These are phyloP conservation scores for Cephalopachus bancanus DNA, from an alignment of 2,797 vertebrate genomes.

Conservation along the genomic window DNA sequence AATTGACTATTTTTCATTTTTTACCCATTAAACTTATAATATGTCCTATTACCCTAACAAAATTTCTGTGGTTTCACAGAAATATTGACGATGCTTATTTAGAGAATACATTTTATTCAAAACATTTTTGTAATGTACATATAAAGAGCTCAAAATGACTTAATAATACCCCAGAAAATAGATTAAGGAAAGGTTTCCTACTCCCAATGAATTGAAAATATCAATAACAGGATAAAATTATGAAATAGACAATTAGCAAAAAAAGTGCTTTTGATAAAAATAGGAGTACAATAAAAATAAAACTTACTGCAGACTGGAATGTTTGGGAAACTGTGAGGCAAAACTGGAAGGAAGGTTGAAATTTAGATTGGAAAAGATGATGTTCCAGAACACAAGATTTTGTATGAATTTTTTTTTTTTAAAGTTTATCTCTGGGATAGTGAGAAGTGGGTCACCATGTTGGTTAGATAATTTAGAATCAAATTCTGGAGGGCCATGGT, in stretches of 20 bases:
- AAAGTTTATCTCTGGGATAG: conserved; percentile 14
- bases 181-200: background rate
- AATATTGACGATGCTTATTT: conserved; percentile 71
- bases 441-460: background rate
- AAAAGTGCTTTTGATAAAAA: conserved; percentile 24
- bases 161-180: conserved; percentile 41
- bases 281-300: background rate
- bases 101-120: conserved; percentile 51
- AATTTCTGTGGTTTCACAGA: conserved; percentile 44
- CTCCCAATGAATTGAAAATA: background rate
- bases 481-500: conserved; percentile 37
- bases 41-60: conserved; percentile 9
- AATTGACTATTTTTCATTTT: conserved; percentile 64
- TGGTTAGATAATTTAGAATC: conserved; percentile 66
- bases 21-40: conserved; percentile 49
- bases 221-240: background rate
- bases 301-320: background rate
- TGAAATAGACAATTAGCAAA: conserved; percentile 18
- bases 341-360: background rate
- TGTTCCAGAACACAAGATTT: conserved; percentile 36
- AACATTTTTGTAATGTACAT: conserved; percentile 36
- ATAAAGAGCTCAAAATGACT: conserved; percentile 28
- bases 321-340: background rate
- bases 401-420: background rate
- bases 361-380: background rate